Base-by-base conservation (phyloP, 2,113 vertebrate genomes). In the Ictalurus punctatus region DNA sequence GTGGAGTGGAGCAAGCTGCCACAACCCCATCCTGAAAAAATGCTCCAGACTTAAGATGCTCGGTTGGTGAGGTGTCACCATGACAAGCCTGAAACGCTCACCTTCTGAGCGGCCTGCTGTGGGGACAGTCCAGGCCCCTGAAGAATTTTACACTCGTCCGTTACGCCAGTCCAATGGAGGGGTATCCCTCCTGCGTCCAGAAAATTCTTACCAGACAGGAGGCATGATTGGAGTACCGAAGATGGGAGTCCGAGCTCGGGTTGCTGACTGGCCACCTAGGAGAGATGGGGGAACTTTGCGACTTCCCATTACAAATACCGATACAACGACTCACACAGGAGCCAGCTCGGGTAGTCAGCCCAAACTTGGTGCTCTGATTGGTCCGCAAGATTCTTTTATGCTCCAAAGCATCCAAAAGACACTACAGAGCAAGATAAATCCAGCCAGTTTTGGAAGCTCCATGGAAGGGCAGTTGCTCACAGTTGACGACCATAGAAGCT, bases 21-120 rank as follows among this genome's bases (percentile, higher is more conserved):
- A 69, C 88, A 85, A 30, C 40, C 37, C 23, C 27, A n/a, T 21
- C 44, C 34, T 65, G 59, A 80, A 89, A 48, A 34, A 58, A 89
- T 89, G 88, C 74, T 69, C 13, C 76, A 81, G 67, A 85, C 59
- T 27, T 89, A 40, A 86, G 27, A 58, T 40, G 74, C 76, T 89
- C 7, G 27, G 52, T 86, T 86, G 88, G 83, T 89, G 83, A 89
- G 71, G 48, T 3, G 3, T 93, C 94, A 96, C 91, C 95, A 99
- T 99, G 98, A 99, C 98, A 94, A 99, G 98, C 94, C 95, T 99
- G 94, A 99, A 99, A 94, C 97, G 97, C 94, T 99, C 98, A 52
- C 98, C 99, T 94, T 99, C 98, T 0, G 98, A 99, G 94, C 97
- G 98, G 93, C 96, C 97, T 17, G 96, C 98, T 73, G 96, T 97